Base-by-base conservation (phyloP, 2,797 vertebrate genomes). In the Echiichthys vipera region DNA sequence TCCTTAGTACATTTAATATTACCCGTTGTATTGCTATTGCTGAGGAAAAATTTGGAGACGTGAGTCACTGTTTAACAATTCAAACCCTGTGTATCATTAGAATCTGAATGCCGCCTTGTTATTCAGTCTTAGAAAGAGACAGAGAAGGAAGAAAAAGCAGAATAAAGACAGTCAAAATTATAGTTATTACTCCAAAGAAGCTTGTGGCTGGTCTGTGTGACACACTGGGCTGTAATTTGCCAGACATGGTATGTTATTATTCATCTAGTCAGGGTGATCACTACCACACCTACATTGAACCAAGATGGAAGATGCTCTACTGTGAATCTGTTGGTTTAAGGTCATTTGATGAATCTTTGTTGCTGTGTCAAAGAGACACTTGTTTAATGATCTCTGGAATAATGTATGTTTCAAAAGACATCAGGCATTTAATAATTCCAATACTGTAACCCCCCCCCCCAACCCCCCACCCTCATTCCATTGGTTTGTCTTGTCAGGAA, bases 151-250 rank as follows among this genome's bases (percentile, higher is more conserved):
- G 39, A 58, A 25, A 3, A n/a, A 56, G 73, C 74, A 76, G 55
- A 56, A 69, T 42, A 59, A 49, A 61, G 70, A 76, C n/a, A n/a
- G 54, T 55, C 54, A 46, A 78, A 84, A 91, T 88, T 53, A 90
- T 54, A 90, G 87, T 91, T 75, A 91, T 91, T 88, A 91, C 62
- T 80, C 79, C 71, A 80, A 74, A 84, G 66, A 76, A 76, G 74
- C 69, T 47, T 57, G 71, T 83, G 63, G 83, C 77, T 74, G 77
- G 58, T 83, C 63, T 46, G 64, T 65, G 56, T 80, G 78, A 86
- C 65, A 75, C 65, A 77, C 73, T 74, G 37, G 61, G 77, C 80
- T 74, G 77, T 81, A 84, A 84, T 87, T 84, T 84, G 50, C 14
- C 59, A 58, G 24, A 62, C 65, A 46, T 68, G 65, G 29, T 64